Evolutionary conservation across 2,888 invertebrate species (phyloP), one percentile per base, ranked within the genome.

Genomic region (Campaea margaritaria): DNA sequence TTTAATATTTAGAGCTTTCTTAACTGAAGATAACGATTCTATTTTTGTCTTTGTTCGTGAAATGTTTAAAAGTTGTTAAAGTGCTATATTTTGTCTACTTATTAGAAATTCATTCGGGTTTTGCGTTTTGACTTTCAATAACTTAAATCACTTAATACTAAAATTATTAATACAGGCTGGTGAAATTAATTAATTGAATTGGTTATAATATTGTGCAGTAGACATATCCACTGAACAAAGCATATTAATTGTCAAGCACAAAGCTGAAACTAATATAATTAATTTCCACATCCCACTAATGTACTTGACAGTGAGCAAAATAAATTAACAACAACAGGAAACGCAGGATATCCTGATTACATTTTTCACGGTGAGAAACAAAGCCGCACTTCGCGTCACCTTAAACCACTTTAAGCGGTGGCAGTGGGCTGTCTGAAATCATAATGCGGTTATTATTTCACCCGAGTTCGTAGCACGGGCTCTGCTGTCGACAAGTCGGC

Each of bases 401-500:
- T 88, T 86, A 83, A 84, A 87, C 80, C 82, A 85, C 82, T 84
- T 83, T 82, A 86, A 83, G 82, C 81, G 84, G 81, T 79, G 78
- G 82, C 82, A 83, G 81, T 81, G 78, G 82, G 81, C 82, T 81
- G 87, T 85, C 86, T 87, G 82, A 87, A 87, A 86, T 85, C 87
- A 86, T 88, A 89, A 87, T 87, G 88, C 82, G 89, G 87, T 88
- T 90, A 89, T 89, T 88, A 90, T 89, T 88, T 89, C 83, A 86
- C 80, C 82, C 81, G 74, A 76, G 80, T 79, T 79, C 86, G 81
- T 79, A 76, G 80, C 83, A 82, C 78, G 80, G 85, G 76, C 83
- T 76, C 88, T 91, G 91, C 81, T 77, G 89, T 82, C 86, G 91
- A 91, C 91, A 88, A 83, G 88, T 78, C 87, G 82, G 83, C 90